Evolutionary conservation across 2,113 vertebrate species (phyloP), one percentile per base, ranked within the genome.

Genomic region (Nesoenas mayeri): DNA sequence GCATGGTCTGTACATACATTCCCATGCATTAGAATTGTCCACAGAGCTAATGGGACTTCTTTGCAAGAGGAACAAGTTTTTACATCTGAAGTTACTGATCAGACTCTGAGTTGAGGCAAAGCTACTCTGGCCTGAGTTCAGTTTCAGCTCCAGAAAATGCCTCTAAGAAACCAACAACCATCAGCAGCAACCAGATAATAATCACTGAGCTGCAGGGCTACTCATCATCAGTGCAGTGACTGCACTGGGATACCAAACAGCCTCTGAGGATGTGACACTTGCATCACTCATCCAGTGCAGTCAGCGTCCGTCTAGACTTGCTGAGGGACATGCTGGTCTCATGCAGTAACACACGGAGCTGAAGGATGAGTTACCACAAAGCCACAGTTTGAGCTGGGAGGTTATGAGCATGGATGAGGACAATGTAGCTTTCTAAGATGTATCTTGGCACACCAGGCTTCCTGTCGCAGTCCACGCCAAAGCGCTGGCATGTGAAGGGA

Each of bases 401-500:
- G 58, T 54, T 62, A 51, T 6, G 5, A 80, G 32, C 17, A 32
- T 2, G 28, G 53, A 61, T 91, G 48, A 78, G 44, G 48, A 65
- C 1, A 0, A 71, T 11, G 77, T 26, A 77, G 64, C 26, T 88
- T 82, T 89, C 31, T 36, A 56, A 72, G 57, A 44, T 9, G 6
- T 53, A 29, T 36, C 14, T 28, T 73, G 54, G 34, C 74, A 77
- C 19, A 44, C 3, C 1, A 11, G 58, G 38, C 21, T 69, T 69
- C 66, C 50, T 57, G 26, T 31, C 57, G 54, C 62, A 50, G 29
- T 25, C 44, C 0, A 0, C 50, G 44, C 74, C 62, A 56, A 53
- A 15, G 26, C 56, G 14, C n/a, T 84, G 47, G 16, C n/a, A 47
- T 1, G 1, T 0, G 0, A 44, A 61, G 10, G 24, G 31, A 74